Conservation (phyloP, 23 tunicate species). For the Corella eumyota region DNA sequence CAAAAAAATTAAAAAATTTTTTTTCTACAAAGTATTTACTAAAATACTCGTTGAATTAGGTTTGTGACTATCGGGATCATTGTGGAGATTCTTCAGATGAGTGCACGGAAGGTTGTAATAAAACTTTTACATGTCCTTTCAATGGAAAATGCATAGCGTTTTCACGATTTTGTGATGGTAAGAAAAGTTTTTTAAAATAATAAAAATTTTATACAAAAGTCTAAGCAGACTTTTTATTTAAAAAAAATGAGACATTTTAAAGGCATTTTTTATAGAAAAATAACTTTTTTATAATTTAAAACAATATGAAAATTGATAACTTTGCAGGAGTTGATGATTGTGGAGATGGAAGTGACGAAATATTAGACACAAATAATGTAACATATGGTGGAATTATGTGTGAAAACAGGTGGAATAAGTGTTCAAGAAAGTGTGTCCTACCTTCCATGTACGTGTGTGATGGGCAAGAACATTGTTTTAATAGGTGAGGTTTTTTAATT, state of each 20-base stretch:
- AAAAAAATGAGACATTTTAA: too few relatives aligned
- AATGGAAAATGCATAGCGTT: constrained; percentile 59
- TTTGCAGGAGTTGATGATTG: constrained; percentile 56
- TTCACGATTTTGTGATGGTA: constrained; percentile 73
- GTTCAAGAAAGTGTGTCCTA: constrained; percentile 21
- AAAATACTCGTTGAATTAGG: too few relatives aligned
- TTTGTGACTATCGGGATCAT: constrained; percentile 49
- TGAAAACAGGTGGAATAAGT: constrained; percentile 20
- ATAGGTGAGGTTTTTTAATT: constrained; percentile 19
- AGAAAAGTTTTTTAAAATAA: background rate
- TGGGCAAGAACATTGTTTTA: constrained; percentile 38
- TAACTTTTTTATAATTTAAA: background rate
- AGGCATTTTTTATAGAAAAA: background rate
- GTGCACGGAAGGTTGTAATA: constrained; percentile 25
- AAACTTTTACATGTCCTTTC: constrained; percentile 26
- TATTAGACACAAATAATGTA: background rate
- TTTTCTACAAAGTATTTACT: too few relatives aligned
- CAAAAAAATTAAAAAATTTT: too few relatives aligned
- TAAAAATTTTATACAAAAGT: too few relatives aligned
- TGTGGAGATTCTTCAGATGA: constrained; percentile 72
- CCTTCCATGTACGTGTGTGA: constrained; percentile 45
- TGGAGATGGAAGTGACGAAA: constrained; percentile 74
- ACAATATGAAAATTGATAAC: background rate
- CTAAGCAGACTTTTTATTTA: too few relatives aligned
- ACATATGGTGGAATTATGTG: constrained; percentile 19